These are phyloP conservation scores for Pseudorasbora parva DNA, from an alignment of 2,113 vertebrate species.

Conservation along the genomic window DNA sequence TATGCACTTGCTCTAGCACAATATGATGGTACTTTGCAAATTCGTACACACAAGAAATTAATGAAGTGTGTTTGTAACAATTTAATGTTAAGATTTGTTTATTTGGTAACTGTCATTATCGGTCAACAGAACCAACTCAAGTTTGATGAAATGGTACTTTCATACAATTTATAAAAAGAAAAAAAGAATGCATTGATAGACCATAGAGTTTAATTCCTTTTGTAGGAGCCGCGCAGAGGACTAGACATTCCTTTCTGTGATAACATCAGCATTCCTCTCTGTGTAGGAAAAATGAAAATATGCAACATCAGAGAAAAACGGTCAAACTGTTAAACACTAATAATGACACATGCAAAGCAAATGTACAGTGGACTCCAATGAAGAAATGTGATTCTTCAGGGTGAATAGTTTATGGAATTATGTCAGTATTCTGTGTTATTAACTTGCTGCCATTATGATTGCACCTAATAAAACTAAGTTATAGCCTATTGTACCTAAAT, in stretches of 20 bases:
- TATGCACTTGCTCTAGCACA: neutral
- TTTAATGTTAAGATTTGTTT: neutral
- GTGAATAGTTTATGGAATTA: neutral
- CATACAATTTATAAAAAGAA: no score
- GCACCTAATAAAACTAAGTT: neutral
- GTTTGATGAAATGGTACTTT: neutral
- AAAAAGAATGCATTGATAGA: neutral
- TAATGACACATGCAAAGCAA: neutral
- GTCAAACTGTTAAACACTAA: neutral
- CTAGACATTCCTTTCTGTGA: slow-evolving; percentile 58
- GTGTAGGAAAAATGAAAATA: slow-evolving; percentile 44
- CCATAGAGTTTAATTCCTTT: slow-evolving; percentile 10
- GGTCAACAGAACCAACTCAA: neutral
- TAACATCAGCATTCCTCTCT: slow-evolving; percentile 63
- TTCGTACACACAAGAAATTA: neutral
- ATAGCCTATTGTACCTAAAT: neutral
- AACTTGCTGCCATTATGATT: neutral
- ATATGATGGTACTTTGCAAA: neutral
- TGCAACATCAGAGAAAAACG: slow-evolving; percentile 37
- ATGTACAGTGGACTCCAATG: neutral
- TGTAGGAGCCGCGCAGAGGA: slow-evolving; percentile 60
- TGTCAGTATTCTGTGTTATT: neutral
- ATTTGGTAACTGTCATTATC: neutral
- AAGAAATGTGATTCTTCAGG: neutral
- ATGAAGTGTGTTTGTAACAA: neutral